phyloP scores from a whole-genome alignment of 2,797 vertebrate species.

The Urophycis tenuis region DNA sequence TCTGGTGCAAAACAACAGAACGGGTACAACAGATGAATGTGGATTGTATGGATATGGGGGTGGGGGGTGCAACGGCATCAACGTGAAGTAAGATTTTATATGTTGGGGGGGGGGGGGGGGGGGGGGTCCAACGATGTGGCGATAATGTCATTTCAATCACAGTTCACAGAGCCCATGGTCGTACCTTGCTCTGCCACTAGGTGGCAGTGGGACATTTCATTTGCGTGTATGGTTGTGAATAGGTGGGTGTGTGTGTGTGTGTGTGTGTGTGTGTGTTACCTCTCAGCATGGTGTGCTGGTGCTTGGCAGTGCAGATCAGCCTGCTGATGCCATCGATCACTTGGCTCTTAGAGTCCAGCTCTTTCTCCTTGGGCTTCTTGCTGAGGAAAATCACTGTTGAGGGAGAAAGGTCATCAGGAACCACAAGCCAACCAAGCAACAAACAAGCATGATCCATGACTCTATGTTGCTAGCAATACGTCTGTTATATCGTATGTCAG shows the following conservation, averaged over 20 bases:
- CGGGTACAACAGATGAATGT: too few relatives aligned
- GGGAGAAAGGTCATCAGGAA: neutral
- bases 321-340: conserved; percentile 79
- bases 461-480: neutral
- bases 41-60: too few relatives aligned
- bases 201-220: conserved; percentile 32
- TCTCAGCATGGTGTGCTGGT: conserved; percentile 77
- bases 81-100: neutral
- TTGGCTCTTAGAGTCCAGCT: conserved; percentile 79
- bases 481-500: too few relatives aligned
- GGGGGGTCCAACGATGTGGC: neutral
- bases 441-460: neutral
- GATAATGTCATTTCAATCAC: neutral
- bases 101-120: neutral
- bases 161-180: neutral
- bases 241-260: neutral
- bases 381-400: conserved; percentile 74
- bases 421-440: neutral
- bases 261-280: conserved; percentile 35
- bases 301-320: conserved; percentile 78
- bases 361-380: conserved; percentile 79
- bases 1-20: too few relatives aligned
- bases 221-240: neutral
- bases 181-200: conserved; percentile 34
- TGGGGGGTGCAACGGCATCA: too few relatives aligned